Evolutionary conservation across 1,140 invertebrate species (phyloP).

Genomic region (Leptonema lineaticorne): DNA sequence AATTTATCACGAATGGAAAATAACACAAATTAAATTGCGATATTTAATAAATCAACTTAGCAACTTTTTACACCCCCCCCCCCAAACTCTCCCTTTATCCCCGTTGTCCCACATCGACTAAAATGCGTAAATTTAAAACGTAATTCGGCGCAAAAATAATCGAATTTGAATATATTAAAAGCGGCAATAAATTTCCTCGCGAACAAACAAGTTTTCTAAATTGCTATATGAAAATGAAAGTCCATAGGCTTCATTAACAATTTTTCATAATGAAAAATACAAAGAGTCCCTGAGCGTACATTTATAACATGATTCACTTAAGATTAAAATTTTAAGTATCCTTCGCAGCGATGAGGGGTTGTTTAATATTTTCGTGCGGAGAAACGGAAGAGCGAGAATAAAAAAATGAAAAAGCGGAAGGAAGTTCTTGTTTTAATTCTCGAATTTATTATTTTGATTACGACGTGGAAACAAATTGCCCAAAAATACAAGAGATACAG

Average conservation of each 20-base stretch:
- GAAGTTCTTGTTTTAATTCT: neutral
- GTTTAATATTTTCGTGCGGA: constrained; percentile 18
- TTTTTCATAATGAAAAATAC: constrained; percentile 17
- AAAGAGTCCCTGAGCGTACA: constrained; percentile 14
- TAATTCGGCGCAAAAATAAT: too few species aligned
- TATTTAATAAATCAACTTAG: too few species aligned
- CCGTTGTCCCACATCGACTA: too few species aligned
- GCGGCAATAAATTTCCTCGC: neutral
- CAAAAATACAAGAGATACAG: too few species aligned
- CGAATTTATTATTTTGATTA: constrained; percentile 12
- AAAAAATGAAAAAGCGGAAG: neutral
- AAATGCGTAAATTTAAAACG: too few species aligned
- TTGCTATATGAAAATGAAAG: constrained; percentile 6
- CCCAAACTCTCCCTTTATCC: too few species aligned
- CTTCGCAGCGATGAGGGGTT: constrained; percentile 8
- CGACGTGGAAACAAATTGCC: too few species aligned
- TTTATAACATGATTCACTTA: constrained; percentile 18
- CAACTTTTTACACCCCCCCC: too few species aligned
- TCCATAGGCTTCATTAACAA: constrained; percentile 8
- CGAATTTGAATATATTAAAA: neutral
- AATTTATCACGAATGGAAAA: too few species aligned
- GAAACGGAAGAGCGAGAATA: constrained; percentile 1
- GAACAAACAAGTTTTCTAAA: neutral
- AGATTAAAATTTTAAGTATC: constrained; percentile 18
- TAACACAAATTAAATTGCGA: too few species aligned